Evolutionary conservation across 2,113 vertebrate genomes (phyloP), one percentile per base, ranked within the genome.

Genomic region (Oostethus manadensis): DNA sequence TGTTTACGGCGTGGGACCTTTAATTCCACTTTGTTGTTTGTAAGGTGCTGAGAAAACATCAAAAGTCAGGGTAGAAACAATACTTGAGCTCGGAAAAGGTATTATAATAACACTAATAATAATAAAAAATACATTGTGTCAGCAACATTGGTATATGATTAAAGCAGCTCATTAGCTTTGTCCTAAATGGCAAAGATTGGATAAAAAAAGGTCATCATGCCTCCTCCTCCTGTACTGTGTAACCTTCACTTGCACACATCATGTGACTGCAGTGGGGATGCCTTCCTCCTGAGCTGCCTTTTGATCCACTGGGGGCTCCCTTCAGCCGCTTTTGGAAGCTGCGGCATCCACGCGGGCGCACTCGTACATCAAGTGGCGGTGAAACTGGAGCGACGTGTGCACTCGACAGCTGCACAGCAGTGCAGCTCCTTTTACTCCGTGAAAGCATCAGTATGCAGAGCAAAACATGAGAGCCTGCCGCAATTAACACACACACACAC

Each of bases 391-490:
- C 78, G 68, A 50, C 3, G 40, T 71, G 61, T 55, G 62, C 62
- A 72, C 65, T 75, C 59, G 58, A 84, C 89, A 89, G 86, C 88
- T 89, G 88, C 59, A 56, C 38, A 50, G 45, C 35, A 33, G 59
- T 51, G 59, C 62, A 58, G 82, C 42, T 88, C 73, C 18, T 62
- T 61, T 88, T 87, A 81, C 84, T 68, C 66, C 64, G 60, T 47
- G 50, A 75, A 68, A 74, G 79, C 81, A 80, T 80, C 78, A 74
- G 77, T 73, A 58, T 73, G 79, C 76, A 70, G 67, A 54, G 47
- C 64, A 70, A 50, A 79, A 80, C 74, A 64, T 9, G 68, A 79
- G 56, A 77, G 71, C 38, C 13, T 23, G n/a, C 15, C 17, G 29
- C 82, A 86, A 82, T 85, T 81, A 86, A 83, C 84, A 13, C 38